These are phyloP conservation scores for Lithophane socia DNA, from an alignment of 2,888 invertebrate species.

Conservation along the genomic window DNA sequence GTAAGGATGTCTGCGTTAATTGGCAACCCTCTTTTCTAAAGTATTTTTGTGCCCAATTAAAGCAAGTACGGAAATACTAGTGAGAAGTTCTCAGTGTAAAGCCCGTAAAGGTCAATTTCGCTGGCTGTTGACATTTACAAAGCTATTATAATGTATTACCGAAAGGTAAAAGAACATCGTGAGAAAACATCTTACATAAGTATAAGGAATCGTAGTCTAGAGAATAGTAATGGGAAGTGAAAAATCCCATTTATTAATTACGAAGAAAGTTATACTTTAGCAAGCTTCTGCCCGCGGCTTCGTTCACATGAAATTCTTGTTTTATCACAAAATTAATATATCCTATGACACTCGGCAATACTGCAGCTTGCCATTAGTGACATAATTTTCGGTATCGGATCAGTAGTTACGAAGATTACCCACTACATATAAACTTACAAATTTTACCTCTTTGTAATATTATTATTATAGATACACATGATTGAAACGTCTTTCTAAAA, in stretches of 20 bases:
- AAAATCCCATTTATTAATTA: conserved; percentile 22
- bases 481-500: background rate
- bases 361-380: too few species aligned
- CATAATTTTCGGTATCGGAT: too few species aligned
- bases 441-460: too few species aligned
- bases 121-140: conserved; percentile 36
- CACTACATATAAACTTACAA: too few species aligned
- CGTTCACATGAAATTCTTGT: too few species aligned
- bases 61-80: background rate
- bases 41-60: conserved; percentile 6
- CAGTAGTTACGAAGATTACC: too few species aligned
- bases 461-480: background rate
- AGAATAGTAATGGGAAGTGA: conserved; percentile 40
- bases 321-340: too few species aligned
- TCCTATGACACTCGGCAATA: too few species aligned
- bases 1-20: background rate
- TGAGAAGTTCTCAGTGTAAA: conserved; percentile 19
- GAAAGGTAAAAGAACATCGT: conserved; percentile 43
- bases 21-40: background rate
- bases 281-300: too few species aligned
- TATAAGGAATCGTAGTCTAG: conserved; percentile 24
- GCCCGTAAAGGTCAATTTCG: conserved; percentile 29
- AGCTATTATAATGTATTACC: conserved; percentile 24
- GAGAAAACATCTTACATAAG: conserved; percentile 43
- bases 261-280: conserved; percentile 12